Percentiles rank a stretch among this genome's conserved stretches.
Conservation (phyloP, 2,113 vertebrate species). For the Ceyx cyanopectus region DNA sequence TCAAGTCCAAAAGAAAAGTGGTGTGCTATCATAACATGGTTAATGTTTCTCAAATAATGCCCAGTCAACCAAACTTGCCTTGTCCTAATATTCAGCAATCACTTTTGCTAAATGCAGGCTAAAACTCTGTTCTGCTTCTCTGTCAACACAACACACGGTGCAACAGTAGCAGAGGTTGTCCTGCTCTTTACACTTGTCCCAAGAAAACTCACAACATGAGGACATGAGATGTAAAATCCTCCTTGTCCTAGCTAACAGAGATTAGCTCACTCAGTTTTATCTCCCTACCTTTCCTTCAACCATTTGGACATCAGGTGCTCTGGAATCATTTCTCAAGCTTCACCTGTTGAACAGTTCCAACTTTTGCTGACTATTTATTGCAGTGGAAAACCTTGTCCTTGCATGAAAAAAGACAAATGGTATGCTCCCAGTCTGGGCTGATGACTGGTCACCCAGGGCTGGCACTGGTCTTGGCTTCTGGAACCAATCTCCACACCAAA, state of each 20-base stretch:
- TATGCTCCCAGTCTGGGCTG: neutral
- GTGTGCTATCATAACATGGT: neutral
- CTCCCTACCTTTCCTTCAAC: neutral
- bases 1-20: neutral
- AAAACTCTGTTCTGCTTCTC: neutral
- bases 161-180: neutral
- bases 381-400: neutral
- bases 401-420: neutral
- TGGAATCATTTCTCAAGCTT: neutral
- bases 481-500: neutral
- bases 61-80: neutral
- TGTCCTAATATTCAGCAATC: neutral
- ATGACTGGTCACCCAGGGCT: neutral
- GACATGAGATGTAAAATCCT: neutral
- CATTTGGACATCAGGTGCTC: neutral
- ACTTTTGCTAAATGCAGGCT: neutral
- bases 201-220: neutral
- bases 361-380: neutral
- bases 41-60: neutral
- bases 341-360: neutral
- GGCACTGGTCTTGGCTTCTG: neutral
- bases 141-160: neutral
- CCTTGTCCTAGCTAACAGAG: neutral
- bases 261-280: neutral
- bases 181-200: neutral